Percentiles rank a stretch among this genome's conserved stretches.
phyloP scores from a whole-genome alignment of 1,140 invertebrate species.

The Philotrypesis tridentata region DNA sequence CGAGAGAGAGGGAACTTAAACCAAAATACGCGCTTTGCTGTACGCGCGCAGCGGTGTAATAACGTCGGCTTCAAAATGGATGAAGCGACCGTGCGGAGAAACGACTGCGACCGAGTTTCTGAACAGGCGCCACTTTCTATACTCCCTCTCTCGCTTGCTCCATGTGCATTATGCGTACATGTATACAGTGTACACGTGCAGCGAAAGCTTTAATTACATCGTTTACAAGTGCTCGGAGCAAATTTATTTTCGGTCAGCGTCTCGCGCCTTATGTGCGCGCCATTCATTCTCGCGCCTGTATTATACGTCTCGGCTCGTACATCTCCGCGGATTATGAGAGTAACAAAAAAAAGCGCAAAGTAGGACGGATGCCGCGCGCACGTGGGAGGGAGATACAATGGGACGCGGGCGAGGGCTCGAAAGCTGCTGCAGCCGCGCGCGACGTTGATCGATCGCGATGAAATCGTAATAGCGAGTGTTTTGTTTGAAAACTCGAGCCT shows the following conservation, averaged over 20 bases:
- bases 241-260: too few species aligned
- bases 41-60: neutral
- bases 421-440: too few species aligned
- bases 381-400: too few species aligned
- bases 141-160: neutral
- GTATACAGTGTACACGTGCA: too few species aligned
- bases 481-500: too few species aligned
- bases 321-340: too few species aligned
- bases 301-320: too few species aligned
- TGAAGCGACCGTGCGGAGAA: neutral
- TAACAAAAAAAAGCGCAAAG: neutral
- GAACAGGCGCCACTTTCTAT: neutral
- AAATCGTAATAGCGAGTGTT: neutral
- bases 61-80: conserved; percentile 18
- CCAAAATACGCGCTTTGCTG: conserved; percentile 18
- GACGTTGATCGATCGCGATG: neutral
- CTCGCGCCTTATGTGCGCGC: too few species aligned
- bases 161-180: neutral
- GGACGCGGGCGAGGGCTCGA: neutral
- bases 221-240: neutral
- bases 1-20: conserved; percentile 17
- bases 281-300: too few species aligned
- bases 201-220: neutral
- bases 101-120: neutral
- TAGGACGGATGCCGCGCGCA: neutral